Evolutionary conservation across 2,113 vertebrate species (phyloP).

Genomic region (Deroptyus accipitrinus): DNA sequence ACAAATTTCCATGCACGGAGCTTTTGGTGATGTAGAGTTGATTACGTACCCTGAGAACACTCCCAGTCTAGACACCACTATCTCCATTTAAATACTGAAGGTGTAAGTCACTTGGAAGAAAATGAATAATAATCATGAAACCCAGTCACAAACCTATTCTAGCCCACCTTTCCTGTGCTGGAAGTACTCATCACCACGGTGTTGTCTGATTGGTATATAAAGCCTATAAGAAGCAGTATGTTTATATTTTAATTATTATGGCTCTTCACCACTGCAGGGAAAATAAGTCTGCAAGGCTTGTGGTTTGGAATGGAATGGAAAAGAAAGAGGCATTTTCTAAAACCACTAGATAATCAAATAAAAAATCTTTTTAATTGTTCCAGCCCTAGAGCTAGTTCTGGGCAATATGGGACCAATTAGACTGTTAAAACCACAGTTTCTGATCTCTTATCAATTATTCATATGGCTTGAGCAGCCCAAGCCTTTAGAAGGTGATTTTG

Average conservation of each 20-base stretch:
- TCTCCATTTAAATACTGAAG: conserved; percentile 2
- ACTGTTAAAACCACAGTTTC: conserved; percentile 30
- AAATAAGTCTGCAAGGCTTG: conserved; percentile 8
- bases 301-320: conserved; percentile 15
- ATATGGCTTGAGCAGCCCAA: neutral
- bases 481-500: conserved; percentile 26
- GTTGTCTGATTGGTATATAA: neutral
- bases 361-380: conserved; percentile 31
- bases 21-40: fast-evolving
- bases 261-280: neutral
- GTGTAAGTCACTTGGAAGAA: neutral
- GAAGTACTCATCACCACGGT: neutral
- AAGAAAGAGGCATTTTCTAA: neutral
- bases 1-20: neutral
- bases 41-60: neutral
- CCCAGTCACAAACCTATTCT: neutral
- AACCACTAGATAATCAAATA: conserved; percentile 45
- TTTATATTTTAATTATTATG: neutral
- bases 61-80: conserved; percentile 46
- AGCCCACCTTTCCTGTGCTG: neutral
- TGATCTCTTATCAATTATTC: conserved; percentile 40
- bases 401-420: conserved; percentile 35
- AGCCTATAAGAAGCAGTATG: neutral
- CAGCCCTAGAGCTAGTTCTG: conserved; percentile 12
- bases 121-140: neutral